These are phyloP conservation scores for Scytalopus superciliaris DNA, from an alignment of 2,113 vertebrate species.

Conservation along the genomic window DNA sequence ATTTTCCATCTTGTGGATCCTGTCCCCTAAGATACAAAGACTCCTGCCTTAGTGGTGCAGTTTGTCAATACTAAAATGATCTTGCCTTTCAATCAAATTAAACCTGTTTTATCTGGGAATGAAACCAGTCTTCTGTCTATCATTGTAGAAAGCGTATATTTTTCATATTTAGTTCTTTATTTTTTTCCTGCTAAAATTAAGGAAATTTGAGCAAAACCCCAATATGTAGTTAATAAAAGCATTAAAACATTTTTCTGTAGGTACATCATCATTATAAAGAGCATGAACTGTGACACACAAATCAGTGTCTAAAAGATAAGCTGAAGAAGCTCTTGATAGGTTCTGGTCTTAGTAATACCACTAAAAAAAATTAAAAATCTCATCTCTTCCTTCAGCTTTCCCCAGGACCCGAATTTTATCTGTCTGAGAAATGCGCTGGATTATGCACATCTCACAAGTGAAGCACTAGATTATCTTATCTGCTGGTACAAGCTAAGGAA, in stretches of 20 bases:
- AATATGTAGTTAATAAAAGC: neutral
- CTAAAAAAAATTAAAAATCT: neutral
- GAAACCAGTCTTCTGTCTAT: neutral
- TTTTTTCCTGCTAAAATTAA: neutral
- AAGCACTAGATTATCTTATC: neutral
- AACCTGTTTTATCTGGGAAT: neutral
- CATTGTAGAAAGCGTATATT: neutral
- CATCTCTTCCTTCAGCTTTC: neutral
- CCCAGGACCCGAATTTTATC: neutral
- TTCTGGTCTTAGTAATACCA: neutral
- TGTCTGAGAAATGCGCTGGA: neutral
- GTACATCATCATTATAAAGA: neutral
- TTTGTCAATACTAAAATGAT: neutral
- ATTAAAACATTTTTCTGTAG: neutral
- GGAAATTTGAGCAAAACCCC: neutral
- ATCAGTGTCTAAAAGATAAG: neutral
- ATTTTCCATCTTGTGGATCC: neutral
- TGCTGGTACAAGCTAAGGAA: neutral
- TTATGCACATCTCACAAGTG: neutral
- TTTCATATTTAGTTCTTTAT: neutral
- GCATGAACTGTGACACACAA: neutral
- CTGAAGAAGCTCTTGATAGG: neutral
- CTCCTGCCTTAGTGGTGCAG: neutral
- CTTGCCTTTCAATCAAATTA: neutral
- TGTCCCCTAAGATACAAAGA: neutral